A percentile compares a stretch with the other conserved stretches of the same genome.
phyloP scores from a whole-genome alignment of 2,797 vertebrate genomes.

The Xiphorhynchus erythropygius region DNA sequence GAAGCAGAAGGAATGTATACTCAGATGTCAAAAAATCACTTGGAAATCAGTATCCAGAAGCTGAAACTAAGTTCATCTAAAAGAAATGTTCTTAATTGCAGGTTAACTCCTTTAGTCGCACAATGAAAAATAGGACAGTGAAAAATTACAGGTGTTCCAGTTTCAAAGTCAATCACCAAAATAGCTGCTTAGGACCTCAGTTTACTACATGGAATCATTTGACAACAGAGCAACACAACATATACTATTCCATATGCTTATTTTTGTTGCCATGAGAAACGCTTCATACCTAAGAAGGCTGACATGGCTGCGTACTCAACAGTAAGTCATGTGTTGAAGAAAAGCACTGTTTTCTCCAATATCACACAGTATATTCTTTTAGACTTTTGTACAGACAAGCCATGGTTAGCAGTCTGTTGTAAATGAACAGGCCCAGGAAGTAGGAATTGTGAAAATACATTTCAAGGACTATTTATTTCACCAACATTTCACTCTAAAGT shows the following conservation, averaged over 20 bases:
- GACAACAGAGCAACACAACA: background rate
- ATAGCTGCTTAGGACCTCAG: background rate
- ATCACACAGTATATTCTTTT: background rate
- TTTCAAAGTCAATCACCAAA: background rate
- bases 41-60: background rate
- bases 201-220: background rate
- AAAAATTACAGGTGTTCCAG: background rate
- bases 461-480: background rate
- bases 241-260: background rate
- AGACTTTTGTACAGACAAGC: background rate
- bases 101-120: background rate
- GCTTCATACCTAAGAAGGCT: background rate
- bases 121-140: background rate
- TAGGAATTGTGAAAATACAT: background rate
- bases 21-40: fast-evolving
- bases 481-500: background rate
- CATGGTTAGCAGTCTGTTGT: background rate
- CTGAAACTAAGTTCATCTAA: background rate
- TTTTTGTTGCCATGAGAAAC: background rate
- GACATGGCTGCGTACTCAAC: background rate
- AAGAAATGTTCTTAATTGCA: background rate
- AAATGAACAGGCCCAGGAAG: background rate
- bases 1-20: background rate
- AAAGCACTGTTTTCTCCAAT: background rate
- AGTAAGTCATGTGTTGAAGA: background rate